Percentiles rank a stretch among this genome's conserved stretches.
phyloP scores from a whole-genome alignment of 2,113 vertebrate species.

The Myiopsitta monachus region DNA sequence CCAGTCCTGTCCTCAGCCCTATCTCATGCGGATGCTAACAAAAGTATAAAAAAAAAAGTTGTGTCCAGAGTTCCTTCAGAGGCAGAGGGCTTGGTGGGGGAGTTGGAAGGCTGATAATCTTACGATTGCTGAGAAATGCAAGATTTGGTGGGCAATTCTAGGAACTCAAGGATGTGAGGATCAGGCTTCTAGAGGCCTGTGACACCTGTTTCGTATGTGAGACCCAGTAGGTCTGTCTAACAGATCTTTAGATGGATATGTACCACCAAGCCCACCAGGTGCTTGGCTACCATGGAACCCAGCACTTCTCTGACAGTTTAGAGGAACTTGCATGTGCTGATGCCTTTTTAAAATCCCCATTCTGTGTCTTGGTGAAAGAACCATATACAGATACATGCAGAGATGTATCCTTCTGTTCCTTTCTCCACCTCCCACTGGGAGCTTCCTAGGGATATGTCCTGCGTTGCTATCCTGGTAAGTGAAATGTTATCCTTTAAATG shows the following conservation, averaged over 20 bases:
- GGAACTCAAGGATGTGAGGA: not conserved
- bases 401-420: not conserved
- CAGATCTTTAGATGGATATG: not conserved
- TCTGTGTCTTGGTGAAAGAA: not conserved
- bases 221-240: fast-evolving
- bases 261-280: not conserved
- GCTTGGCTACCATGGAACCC: not conserved
- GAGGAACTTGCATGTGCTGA: not conserved
- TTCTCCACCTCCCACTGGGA: not conserved
- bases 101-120: not conserved
- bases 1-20: not conserved
- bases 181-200: not conserved
- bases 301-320: fast-evolving
- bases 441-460: not conserved
- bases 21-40: not conserved
- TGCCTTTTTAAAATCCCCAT: not conserved
- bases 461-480: fast-evolving
- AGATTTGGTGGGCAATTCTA: not conserved
- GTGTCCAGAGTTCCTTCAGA: not conserved
- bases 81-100: not conserved
- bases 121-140: not conserved
- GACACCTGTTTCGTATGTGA: not conserved
- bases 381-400: fast-evolving
- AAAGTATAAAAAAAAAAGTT: not conserved
- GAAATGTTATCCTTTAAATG: not conserved